phyloP scores from a whole-genome alignment of 64 coral and sea anemone species.

The Pachyseris speciosa region DNA sequence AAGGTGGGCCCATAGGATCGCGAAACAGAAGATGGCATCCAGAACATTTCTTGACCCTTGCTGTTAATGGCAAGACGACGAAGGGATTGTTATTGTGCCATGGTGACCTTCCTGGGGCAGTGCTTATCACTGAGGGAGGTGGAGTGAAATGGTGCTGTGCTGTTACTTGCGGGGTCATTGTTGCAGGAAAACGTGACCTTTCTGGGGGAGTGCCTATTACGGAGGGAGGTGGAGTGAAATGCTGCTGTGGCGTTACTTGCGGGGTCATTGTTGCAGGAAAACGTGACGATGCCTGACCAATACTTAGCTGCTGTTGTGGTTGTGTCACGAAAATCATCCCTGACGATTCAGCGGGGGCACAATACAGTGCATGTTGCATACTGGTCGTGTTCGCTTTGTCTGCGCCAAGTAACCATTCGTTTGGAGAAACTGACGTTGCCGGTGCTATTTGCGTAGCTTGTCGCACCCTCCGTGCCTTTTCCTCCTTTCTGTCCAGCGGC shows the following conservation, averaged over 20 bases:
- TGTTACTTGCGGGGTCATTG: not conserved
- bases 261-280: too few species aligned
- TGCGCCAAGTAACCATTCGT: not conserved
- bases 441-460: not conserved
- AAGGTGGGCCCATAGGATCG: slow-evolving; percentile 42
- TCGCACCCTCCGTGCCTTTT: not conserved
- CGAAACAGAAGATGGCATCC: slow-evolving; percentile 31
- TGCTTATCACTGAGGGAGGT: not conserved
- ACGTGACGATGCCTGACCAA: not conserved
- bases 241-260: too few species aligned
- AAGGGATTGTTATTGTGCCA: slow-evolving; percentile 48
- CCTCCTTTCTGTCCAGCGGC: slow-evolving; percentile 58
- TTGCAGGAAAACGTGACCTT: slow-evolving; percentile 20
- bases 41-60: slow-evolving; percentile 43
- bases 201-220: too few species aligned
- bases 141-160: not conserved
- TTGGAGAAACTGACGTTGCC: not conserved
- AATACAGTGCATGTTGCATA: not conserved
- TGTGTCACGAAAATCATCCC: not conserved
- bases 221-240: too few species aligned
- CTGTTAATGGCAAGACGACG: not conserved
- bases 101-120: not conserved
- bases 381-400: not conserved
- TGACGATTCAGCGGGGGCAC: too few species aligned
- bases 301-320: not conserved